Evolutionary conservation across 2,113 vertebrate species (phyloP).

Genomic region (Halcyon senegalensis): DNA sequence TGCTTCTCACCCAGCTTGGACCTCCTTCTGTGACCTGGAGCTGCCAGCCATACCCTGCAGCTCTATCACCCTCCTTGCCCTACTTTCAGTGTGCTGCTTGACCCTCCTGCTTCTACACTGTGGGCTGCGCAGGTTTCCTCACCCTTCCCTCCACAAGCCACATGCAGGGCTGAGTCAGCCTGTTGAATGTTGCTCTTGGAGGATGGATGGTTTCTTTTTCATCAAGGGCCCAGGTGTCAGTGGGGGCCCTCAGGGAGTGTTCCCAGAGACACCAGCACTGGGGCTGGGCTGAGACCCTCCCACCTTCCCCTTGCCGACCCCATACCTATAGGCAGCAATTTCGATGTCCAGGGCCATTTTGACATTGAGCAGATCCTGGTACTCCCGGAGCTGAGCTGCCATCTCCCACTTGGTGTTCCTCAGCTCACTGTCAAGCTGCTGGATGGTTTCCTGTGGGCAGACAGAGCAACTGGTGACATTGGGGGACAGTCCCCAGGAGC

Average conservation of each 20-base stretch:
- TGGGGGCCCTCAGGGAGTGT: rapidly evolving
- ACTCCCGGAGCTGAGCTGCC: slow-evolving; percentile 91
- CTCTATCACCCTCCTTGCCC: background rate
- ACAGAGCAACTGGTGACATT: background rate
- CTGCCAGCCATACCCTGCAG: background rate
- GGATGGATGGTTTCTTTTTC: background rate
- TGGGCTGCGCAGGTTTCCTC: background rate
- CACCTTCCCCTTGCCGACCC: background rate
- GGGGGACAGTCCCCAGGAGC: background rate
- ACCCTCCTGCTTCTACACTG: background rate
- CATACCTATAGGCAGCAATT: slow-evolving; percentile 92
- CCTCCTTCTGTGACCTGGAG: background rate
- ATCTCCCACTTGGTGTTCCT: slow-evolving; percentile 96
- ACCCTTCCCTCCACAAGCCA: background rate
- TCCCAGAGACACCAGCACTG: background rate
- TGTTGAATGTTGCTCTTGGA: background rate
- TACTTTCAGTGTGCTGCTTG: background rate
- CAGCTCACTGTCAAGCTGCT: slow-evolving; percentile 89
- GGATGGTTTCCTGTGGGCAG: slow-evolving; percentile 84
- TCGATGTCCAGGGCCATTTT: slow-evolving; percentile 98
- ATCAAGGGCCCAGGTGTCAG: background rate
- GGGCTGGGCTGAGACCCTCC: background rate
- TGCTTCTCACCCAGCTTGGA: background rate
- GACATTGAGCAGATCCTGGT: slow-evolving; percentile 94
- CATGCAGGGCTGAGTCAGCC: background rate